phyloP scores from a whole-genome alignment of 1,140 invertebrate species.

The Papilio polyxenes region DNA sequence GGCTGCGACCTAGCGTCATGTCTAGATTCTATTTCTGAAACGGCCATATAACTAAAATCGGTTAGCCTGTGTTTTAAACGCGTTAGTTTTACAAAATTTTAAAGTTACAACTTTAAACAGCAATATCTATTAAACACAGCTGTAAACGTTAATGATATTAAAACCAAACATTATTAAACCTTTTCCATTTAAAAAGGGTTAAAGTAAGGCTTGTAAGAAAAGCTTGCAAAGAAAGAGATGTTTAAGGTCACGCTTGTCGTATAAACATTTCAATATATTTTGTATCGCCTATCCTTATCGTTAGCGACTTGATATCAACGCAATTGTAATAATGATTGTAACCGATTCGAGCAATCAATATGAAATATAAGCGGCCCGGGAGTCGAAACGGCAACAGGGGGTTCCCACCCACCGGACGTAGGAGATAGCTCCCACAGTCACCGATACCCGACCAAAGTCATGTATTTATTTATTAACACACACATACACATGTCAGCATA shows the following conservation, averaged over 20 bases:
- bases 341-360: conserved; percentile 45
- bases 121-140: not conserved
- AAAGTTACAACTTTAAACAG: not conserved
- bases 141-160: not conserved
- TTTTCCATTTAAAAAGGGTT: not conserved
- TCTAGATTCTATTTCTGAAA: conserved; percentile 70
- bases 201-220: not conserved
- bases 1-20: conserved; percentile 64
- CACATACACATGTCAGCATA: not conserved
- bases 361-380: conserved; percentile 49
- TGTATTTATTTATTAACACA: not conserved
- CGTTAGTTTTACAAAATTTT: not conserved
- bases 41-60: conserved; percentile 40
- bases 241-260: too few relatives aligned
- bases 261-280: not conserved
- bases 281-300: not conserved
- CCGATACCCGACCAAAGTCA: conserved; percentile 38
- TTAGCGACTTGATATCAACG: not conserved
- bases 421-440: conserved; percentile 55
- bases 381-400: conserved; percentile 57
- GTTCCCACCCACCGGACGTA: conserved; percentile 61
- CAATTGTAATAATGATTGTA: conserved; percentile 16
- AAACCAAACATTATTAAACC: not conserved
- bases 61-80: conserved; percentile 7
- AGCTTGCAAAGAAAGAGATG: not conserved